phyloP scores from a whole-genome alignment of 2,113 vertebrate genomes.

The Austrofundulus limnaeus region DNA sequence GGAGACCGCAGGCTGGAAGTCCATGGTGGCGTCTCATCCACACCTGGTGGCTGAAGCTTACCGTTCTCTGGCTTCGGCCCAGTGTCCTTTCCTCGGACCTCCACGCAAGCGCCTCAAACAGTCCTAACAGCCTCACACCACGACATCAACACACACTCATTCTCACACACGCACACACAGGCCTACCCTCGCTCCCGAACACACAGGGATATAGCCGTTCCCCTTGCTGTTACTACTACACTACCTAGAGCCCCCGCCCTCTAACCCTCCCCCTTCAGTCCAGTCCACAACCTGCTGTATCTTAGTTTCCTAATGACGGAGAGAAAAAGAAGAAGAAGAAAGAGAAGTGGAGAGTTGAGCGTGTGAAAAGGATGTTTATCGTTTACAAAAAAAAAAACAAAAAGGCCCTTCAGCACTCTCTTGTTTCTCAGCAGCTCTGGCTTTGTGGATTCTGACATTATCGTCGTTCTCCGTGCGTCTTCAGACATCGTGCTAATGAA shows the following conservation, averaged over 20 bases:
- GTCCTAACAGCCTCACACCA: constrained; percentile 80
- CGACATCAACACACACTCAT: constrained; percentile 1
- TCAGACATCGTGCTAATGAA: constrained; percentile 38
- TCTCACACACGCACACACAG: constrained; percentile 16
- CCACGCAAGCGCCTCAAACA: constrained; percentile 98
- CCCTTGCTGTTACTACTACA: constrained; percentile 64
- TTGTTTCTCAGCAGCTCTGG: constrained; percentile 40
- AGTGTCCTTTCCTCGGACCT: constrained; percentile 96
- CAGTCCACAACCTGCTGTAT: constrained; percentile 66
- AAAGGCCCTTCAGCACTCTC: constrained; percentile 13
- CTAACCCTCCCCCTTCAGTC: constrained; percentile 36
- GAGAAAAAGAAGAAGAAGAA: constrained; percentile 29
- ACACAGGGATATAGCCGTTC: constrained; percentile 44
- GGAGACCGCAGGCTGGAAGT: constrained; percentile 98
- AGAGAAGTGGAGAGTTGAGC: constrained; percentile 41
- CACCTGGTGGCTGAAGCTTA: constrained; percentile 97
- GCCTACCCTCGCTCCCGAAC: constrained; percentile 16
- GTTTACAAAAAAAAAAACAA: constrained; percentile 55
- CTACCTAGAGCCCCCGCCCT: constrained; percentile 65
- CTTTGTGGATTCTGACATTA: constrained; percentile 53
- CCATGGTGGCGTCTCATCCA: constrained; percentile 95
- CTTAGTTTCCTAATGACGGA: constrained; percentile 61
- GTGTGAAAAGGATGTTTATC: constrained; percentile 61
- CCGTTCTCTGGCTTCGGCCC: constrained; percentile 94
- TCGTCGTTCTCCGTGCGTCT: constrained; percentile 44